These are phyloP conservation scores for Odontocolon sp. DNA, from an alignment of 2,888 invertebrate species.

Conservation along the genomic window DNA sequence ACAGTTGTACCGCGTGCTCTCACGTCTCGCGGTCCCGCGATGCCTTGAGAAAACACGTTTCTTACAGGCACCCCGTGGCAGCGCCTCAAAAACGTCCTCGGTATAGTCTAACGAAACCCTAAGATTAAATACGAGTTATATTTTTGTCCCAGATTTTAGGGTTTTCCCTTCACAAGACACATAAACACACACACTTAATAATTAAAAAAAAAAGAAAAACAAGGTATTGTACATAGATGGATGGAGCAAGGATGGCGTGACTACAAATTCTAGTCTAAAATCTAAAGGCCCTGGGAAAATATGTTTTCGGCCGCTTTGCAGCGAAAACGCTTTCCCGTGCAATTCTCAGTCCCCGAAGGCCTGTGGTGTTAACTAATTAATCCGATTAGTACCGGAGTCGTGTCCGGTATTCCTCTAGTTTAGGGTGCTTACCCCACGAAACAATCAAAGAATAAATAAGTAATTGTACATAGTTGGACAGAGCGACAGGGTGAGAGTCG, in stretches of 20 bases:
- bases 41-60: slow-evolving; percentile 93
- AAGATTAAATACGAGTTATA: slow-evolving; percentile 52
- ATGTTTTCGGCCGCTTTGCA: not conserved
- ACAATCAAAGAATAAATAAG: not conserved
- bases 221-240: slow-evolving; percentile 48
- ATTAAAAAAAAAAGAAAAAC: too few relatives aligned
- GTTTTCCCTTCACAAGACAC: slow-evolving; percentile 9
- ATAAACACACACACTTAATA: not conserved
- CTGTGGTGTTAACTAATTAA: not conserved
- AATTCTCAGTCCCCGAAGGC: not conserved
- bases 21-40: slow-evolving; percentile 94
- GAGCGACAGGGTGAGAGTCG: slow-evolving; percentile 25
- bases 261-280: slow-evolving; percentile 33
- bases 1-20: slow-evolving; percentile 92
- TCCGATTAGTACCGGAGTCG: slow-evolving; percentile 2
- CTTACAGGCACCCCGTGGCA: slow-evolving; percentile 89
- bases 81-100: slow-evolving; percentile 80
- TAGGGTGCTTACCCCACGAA: slow-evolving; percentile 18
- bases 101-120: slow-evolving; percentile 74
- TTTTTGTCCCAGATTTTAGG: slow-evolving; percentile 37
- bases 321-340: not conserved
- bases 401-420: not conserved
- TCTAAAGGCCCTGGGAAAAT: too few relatives aligned
- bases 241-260: slow-evolving; percentile 6
- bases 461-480: slow-evolving; percentile 50